phyloP scores from a whole-genome alignment of 2,888 invertebrate species.

The Drosophila leonis region DNA sequence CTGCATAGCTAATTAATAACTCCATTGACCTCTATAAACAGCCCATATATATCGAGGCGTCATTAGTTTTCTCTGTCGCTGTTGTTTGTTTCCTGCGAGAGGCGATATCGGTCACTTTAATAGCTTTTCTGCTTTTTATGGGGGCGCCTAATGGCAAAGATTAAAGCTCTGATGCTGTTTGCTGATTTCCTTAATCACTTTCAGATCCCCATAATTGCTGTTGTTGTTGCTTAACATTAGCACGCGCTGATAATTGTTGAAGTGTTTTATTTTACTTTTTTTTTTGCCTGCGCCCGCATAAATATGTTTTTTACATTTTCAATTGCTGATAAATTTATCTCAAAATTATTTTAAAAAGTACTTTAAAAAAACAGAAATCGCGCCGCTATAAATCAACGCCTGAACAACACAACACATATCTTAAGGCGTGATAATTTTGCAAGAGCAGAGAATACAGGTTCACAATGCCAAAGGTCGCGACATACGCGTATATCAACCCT shows the following conservation, averaged over 20 bases:
- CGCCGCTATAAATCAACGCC: conserved; percentile 11
- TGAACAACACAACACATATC: not conserved
- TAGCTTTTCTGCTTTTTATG: conserved; percentile 52
- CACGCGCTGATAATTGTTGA: conserved; percentile 44
- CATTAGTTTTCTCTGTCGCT: not conserved
- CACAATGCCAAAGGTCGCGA: not conserved
- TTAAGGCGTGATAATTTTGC: conserved; percentile 8
- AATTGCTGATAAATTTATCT: conserved; percentile 48
- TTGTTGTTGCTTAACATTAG: conserved; percentile 20
- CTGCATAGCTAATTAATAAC: conserved; percentile 5
- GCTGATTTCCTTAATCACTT: conserved; percentile 42
- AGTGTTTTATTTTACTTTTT: conserved; percentile 10
- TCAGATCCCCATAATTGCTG: conserved; percentile 21
- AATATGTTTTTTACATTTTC: conserved; percentile 1
- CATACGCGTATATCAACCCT: conserved; percentile 6
- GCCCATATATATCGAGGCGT: conserved; percentile 3
- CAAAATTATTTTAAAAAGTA: conserved; percentile 14
- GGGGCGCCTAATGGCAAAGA: conserved; percentile 45
- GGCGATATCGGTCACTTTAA: conserved; percentile 46
- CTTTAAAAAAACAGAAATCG: not conserved
- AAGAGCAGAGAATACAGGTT: conserved; percentile 6
- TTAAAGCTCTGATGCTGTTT: conserved; percentile 37
- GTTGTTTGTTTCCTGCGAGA: conserved; percentile 18
- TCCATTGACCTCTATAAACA: conserved; percentile 4
- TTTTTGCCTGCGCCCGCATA: conserved; percentile 36